These are phyloP conservation scores for Galemys pyrenaicus DNA, from an alignment of 2,113 vertebrate genomes.

Conservation along the genomic window DNA sequence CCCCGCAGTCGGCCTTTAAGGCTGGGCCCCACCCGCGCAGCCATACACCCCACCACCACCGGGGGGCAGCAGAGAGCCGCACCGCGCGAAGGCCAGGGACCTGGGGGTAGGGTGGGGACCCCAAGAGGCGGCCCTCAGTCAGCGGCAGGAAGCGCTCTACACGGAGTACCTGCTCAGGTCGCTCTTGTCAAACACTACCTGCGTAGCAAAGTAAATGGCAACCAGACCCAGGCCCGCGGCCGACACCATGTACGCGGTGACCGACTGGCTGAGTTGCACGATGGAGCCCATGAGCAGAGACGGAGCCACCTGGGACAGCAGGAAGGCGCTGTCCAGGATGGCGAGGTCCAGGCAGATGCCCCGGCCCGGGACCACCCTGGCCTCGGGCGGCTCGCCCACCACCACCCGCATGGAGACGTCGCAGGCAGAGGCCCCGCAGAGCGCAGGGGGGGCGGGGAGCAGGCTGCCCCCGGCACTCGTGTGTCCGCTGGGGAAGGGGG, in stretches of 20 bases:
- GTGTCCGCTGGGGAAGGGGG: conserved; percentile 81
- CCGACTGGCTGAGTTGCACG: conserved; percentile 90
- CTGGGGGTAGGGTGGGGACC: neutral
- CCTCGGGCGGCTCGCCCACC: conserved; percentile 73
- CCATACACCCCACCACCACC: neutral
- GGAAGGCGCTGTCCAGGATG: conserved; percentile 92
- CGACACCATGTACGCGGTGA: conserved; percentile 90
- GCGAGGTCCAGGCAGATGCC: conserved; percentile 93
- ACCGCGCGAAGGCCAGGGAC: neutral
- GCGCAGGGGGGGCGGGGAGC: conserved; percentile 52
- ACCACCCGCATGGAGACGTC: conserved; percentile 79
- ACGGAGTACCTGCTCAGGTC: conserved; percentile 85
- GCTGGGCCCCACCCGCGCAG: neutral
- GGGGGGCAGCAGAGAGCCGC: conserved; percentile 59
- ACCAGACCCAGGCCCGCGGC: conserved; percentile 87
- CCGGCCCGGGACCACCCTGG: conserved; percentile 61
- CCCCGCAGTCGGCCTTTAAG: neutral
- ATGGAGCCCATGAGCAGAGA: conserved; percentile 91
- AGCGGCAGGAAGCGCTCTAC: conserved; percentile 46
- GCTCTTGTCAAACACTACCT: conserved; percentile 88
- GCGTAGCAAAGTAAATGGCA: conserved; percentile 90
- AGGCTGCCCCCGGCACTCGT: neutral
- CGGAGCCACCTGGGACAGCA: conserved; percentile 92
- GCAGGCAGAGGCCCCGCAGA: conserved; percentile 83
- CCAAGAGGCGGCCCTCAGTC: neutral